Percentiles rank a stretch among this genome's conserved stretches.
These are phyloP conservation scores for Chaetodon auriga DNA, from an alignment of 2,113 vertebrate species.

Conservation along the genomic window DNA sequence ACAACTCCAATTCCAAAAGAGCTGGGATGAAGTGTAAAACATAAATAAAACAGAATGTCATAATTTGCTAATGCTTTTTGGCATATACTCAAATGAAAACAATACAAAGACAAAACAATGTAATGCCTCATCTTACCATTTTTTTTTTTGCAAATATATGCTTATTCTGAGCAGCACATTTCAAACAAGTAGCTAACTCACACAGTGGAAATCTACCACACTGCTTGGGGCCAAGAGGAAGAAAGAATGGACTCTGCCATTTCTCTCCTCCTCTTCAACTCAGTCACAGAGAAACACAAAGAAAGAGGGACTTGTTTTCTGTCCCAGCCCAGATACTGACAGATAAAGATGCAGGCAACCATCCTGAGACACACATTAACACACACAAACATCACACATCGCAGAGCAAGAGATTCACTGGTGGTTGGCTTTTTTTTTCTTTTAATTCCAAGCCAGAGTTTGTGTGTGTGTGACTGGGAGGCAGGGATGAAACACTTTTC, in stretches of 20 bases:
- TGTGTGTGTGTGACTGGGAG: conserved; percentile 26
- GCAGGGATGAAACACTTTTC: conserved; percentile 32
- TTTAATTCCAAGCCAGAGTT: conserved; percentile 23
- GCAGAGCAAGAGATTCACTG: conserved; percentile 33
- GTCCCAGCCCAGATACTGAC: conserved; percentile 17
- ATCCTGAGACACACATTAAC: neutral
- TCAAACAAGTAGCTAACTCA: neutral
- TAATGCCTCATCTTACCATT: too few relatives aligned
- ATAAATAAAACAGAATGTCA: too few relatives aligned
- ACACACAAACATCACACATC: neutral
- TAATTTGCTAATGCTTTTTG: too few relatives aligned
- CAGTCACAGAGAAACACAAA: neutral
- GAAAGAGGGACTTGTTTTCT: conserved; percentile 57
- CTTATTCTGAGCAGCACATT: too few relatives aligned
- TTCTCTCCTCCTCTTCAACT: conserved; percentile 38
- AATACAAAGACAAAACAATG: too few relatives aligned
- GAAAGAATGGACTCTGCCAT: conserved; percentile 44
- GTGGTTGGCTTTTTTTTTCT: neutral
- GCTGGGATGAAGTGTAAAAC: neutral
- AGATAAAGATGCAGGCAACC: conserved; percentile 7
- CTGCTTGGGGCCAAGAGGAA: conserved; percentile 6
- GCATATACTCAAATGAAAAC: too few relatives aligned
- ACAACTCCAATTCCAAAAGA: too few relatives aligned
- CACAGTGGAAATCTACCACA: conserved; percentile 27
- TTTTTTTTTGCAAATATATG: too few relatives aligned